These are phyloP conservation scores for Zaprionus davidi DNA, from an alignment of 1,140 invertebrate species.

Conservation along the genomic window DNA sequence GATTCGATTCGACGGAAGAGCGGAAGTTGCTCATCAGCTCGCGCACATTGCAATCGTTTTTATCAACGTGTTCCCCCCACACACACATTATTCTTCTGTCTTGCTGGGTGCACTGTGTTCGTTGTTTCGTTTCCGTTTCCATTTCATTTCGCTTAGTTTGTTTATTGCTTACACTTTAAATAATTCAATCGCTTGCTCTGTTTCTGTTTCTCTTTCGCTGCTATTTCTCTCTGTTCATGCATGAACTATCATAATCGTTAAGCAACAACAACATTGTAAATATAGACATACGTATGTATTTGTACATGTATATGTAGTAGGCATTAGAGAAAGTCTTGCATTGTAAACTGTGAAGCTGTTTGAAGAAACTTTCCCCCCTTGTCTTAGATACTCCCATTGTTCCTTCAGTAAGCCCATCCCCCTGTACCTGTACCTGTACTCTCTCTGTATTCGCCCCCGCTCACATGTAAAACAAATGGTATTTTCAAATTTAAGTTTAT, in stretches of 20 bases:
- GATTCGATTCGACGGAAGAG: slow-evolving; percentile 54
- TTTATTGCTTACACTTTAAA: slow-evolving; percentile 30
- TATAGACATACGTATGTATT: slow-evolving; percentile 15
- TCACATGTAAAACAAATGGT: slow-evolving; percentile 32
- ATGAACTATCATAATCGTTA: slow-evolving; percentile 8
- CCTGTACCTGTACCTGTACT: neutral
- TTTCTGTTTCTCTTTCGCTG: slow-evolving; percentile 28
- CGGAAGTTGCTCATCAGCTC: slow-evolving; percentile 74
- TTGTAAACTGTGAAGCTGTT: slow-evolving; percentile 27
- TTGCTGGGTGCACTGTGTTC: slow-evolving; percentile 52
- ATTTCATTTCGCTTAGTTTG: slow-evolving; percentile 27
- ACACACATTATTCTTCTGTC: slow-evolving; percentile 11
- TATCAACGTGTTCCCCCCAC: slow-evolving; percentile 46
- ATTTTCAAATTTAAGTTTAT: slow-evolving; percentile 73
- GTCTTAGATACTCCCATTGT: slow-evolving; percentile 25
- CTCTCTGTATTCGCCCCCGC: neutral
- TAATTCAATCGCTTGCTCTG: slow-evolving; percentile 34
- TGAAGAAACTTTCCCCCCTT: neutral
- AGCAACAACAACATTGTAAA: slow-evolving; percentile 47
- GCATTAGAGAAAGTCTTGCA: slow-evolving; percentile 1
- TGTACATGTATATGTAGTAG: neutral
- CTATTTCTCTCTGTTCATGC: neutral
- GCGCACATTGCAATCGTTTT: slow-evolving; percentile 27
- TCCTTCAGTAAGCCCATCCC: slow-evolving; percentile 3
- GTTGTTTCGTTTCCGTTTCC: slow-evolving; percentile 43